Base-by-base conservation (phyloP, 2,888 invertebrate genomes). In the Eupithecia vulgata region DNA sequence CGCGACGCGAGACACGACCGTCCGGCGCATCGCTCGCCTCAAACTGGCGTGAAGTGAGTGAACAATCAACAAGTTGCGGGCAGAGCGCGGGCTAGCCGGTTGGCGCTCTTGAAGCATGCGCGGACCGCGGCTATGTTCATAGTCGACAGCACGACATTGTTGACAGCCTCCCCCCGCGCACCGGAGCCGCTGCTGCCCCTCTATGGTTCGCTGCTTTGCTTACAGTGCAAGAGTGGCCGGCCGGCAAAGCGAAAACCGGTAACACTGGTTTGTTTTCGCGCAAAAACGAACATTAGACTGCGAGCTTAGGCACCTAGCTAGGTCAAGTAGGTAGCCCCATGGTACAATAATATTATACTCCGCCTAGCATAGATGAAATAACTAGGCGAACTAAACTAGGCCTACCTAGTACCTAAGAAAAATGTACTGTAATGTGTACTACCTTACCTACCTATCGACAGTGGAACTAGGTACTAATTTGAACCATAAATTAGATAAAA, bases 21-120 rank as follows among this genome's bases (percentile, higher is more conserved):
- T 88, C 86, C 91, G 81, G 85, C 93, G 92, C 93, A 93, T 91
- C 92, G 91, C 89, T 91, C 91, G 92, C 88, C 86, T 83, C 85
- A 84, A 87, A 93, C 92, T 92, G 87, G 79, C 85, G 82, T 92
- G 94, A 93, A 94, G 93, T 92, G 91, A 91, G 93, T 85, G 91
- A 91, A 91, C 90, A 91, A 91, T 93, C 94, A 93, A 94, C 93
- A 93, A 93, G 93, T 93, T 90, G 92, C 89, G 90, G 85, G 85
- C 34, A 84, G 87, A 84, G 86, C 85, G 89, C 87, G 87, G 88
- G n/a, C 35, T 64, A 12, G 62, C 62, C 62, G 62, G 65, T 65
- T 65, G 40, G 25, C 37, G 87, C 82, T 82, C 81, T 83, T 83
- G 82, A 92, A 90, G 92, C 93, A 93, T 93, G 94, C 92, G 93